Conservation (phyloP, 1,140 invertebrate species). For the Melipona quadrifasciata region DNA sequence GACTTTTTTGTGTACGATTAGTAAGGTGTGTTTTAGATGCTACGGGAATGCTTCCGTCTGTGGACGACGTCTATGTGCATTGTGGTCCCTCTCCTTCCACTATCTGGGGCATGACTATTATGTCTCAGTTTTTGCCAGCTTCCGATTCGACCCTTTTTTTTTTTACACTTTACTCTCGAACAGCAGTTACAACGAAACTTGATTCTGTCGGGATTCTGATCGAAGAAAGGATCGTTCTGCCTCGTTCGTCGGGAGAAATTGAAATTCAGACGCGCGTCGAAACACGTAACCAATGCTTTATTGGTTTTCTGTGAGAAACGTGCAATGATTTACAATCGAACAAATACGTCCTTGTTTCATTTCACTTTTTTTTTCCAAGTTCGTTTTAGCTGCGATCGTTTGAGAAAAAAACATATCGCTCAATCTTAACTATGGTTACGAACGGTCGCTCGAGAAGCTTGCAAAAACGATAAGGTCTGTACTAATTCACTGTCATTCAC, state of each 20-base stretch:
- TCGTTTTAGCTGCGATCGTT: slow-evolving; percentile 33
- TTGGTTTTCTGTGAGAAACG: background rate
- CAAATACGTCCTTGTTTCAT: background rate
- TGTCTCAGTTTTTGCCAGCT: slow-evolving; percentile 75
- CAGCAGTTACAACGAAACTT: slow-evolving; percentile 23
- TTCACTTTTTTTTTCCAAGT: background rate
- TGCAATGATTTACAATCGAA: background rate
- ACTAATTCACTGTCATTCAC: slow-evolving; percentile 74
- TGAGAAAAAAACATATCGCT: background rate
- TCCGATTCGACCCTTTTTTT: slow-evolving; percentile 33
- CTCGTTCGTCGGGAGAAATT: background rate
- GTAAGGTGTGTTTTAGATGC: slow-evolving; percentile 78
- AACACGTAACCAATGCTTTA: too few relatives aligned
- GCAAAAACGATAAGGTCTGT: slow-evolving; percentile 74
- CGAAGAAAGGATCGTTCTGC: too few relatives aligned
- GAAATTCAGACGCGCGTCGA: background rate
- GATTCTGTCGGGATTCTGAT: background rate
- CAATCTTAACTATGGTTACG: background rate
- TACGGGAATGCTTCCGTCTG: slow-evolving; percentile 78
- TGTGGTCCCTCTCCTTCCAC: slow-evolving; percentile 75
- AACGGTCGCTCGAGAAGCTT: slow-evolving; percentile 60
- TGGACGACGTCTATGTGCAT: slow-evolving; percentile 78
- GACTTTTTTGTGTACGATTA: slow-evolving; percentile 74
- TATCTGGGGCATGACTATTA: slow-evolving; percentile 74
- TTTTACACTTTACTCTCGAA: background rate